A percentile compares a stretch with the other conserved stretches of the same genome.
These are phyloP conservation scores for Subanguina moxae DNA, from an alignment of 1,140 invertebrate species.

Conservation along the genomic window DNA sequence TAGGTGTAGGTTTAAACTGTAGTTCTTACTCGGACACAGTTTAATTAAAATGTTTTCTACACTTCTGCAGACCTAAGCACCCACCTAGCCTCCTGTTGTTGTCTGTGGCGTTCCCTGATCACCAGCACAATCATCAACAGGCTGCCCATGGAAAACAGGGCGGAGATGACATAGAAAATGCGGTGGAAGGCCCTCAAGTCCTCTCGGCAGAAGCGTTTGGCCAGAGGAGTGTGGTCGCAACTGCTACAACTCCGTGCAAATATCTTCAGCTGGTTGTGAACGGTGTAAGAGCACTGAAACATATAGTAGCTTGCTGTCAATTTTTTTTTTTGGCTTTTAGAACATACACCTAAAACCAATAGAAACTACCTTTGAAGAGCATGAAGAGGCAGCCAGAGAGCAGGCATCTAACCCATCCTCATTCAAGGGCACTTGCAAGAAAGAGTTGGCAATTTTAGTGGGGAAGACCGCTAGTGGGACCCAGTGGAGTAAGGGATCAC, in stretches of 20 bases:
- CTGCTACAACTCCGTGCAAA: constrained; percentile 25
- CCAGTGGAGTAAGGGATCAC: constrained; percentile 25
- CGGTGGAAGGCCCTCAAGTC: constrained; percentile 11
- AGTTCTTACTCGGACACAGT: too few species aligned
- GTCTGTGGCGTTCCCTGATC: constrained; percentile 43
- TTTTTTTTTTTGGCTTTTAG: constrained; percentile 16
- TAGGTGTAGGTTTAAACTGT: too few species aligned
- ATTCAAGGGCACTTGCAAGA: constrained; percentile 40
- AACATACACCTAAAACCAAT: too few species aligned
- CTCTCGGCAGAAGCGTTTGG: constrained; percentile 28
- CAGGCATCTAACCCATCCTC: constrained; percentile 33
- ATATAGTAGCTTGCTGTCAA: neutral
- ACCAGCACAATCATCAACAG: constrained; percentile 44
- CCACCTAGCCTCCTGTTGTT: constrained; percentile 14
- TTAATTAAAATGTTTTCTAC: too few species aligned
- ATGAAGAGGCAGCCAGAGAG: constrained; percentile 24
- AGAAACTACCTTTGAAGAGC: constrained; percentile 34
- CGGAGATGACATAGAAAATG: constrained; percentile 37
- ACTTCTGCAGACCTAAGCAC: too few species aligned
- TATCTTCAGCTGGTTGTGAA: constrained; percentile 21
- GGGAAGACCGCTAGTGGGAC: constrained; percentile 40
- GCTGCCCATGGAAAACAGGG: constrained; percentile 41
- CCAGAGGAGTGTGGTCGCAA: neutral
- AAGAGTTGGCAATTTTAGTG: constrained; percentile 40
- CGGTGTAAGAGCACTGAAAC: constrained; percentile 38